Conservation (phyloP, 2,113 vertebrate genomes). For the Hiodon alosoides region DNA sequence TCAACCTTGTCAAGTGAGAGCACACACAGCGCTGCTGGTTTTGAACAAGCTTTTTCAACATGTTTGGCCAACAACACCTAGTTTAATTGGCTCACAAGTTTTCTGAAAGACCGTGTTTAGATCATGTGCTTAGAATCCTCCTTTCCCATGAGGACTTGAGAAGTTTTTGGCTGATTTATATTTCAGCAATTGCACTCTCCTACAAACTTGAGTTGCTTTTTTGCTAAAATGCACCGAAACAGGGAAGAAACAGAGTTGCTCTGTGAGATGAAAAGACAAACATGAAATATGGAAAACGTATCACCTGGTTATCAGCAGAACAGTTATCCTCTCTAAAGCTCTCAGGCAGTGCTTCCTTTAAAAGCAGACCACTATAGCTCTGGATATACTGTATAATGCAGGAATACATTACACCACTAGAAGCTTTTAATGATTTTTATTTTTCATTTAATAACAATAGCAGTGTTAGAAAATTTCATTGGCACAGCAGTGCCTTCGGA, state of each 20-base stretch:
- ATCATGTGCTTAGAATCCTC: not conserved
- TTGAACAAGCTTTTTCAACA: not conserved
- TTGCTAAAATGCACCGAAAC: not conserved
- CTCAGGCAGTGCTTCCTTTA: not conserved
- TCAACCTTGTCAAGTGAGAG: not conserved
- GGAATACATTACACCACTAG: too few relatives aligned
- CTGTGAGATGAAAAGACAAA: not conserved
- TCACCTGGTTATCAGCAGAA: not conserved
- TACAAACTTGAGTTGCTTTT: not conserved
- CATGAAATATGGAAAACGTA: not conserved
- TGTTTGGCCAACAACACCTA: not conserved
- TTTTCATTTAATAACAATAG: too few relatives aligned
- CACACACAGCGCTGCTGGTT: not conserved
- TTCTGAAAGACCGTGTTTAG: not conserved
- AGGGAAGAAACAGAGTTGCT: not conserved
- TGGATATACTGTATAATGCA: too few relatives aligned
- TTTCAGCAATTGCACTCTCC: not conserved
- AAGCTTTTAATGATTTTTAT: too few relatives aligned
- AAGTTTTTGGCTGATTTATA: conserved; percentile 1
- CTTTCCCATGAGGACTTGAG: not conserved
- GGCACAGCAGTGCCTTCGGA: too few relatives aligned
- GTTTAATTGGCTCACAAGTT: not conserved
- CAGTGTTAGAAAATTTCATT: too few relatives aligned
- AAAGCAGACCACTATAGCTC: not conserved
- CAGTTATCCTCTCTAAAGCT: not conserved